Evolutionary conservation across 2,888 invertebrate genomes (phyloP), one percentile per base, ranked within the genome.

Genomic region (Xestia ashworthii): DNA sequence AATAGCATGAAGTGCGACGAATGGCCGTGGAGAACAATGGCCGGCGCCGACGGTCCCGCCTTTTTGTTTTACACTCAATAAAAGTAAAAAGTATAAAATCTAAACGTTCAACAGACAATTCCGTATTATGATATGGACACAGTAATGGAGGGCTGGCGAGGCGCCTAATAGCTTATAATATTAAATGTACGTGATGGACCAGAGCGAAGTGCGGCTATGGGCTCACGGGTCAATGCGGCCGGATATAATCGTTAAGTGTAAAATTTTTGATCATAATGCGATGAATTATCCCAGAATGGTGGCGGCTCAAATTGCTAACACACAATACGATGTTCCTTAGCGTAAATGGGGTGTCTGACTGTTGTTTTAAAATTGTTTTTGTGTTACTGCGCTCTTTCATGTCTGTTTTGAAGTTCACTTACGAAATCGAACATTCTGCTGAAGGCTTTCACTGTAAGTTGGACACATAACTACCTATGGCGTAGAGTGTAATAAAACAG

Each of bases 1-100:
- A 96, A 96, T 96, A 96, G 96, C 96, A 94, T 96, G 96, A 96
- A 96, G 96, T 96, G 96, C 95, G 96, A 95, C 96, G 96, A 96
- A 96, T 96, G 95, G 95, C 93, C 94, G 92, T 90, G 90, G 95
- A 95, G 95, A 96, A 96, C 96, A 96, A 96, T 96, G 93, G 94
- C 94, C 95, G 96, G 96, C 96, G 96, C 96, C 96, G 96, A 93
- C 93, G 92, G 91, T 88, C 92, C 92, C 93, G 93, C 93, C 95
- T 95, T 96, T 96, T 96, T 96, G 94, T 95, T 96, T 95, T 95
- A 94, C 91, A 92, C 92, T 90, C 92, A 92, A 92, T 92, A 93
- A 93, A 94, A 94, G 92, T 95, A 96, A 96, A 96, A 96, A 95
- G 95, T 95, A 95, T 91, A 95, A 95, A 95, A 95, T 94, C 95